Evolutionary conservation across 2,797 vertebrate genomes (phyloP).

Genomic region (Alosa sapidissima): DNA sequence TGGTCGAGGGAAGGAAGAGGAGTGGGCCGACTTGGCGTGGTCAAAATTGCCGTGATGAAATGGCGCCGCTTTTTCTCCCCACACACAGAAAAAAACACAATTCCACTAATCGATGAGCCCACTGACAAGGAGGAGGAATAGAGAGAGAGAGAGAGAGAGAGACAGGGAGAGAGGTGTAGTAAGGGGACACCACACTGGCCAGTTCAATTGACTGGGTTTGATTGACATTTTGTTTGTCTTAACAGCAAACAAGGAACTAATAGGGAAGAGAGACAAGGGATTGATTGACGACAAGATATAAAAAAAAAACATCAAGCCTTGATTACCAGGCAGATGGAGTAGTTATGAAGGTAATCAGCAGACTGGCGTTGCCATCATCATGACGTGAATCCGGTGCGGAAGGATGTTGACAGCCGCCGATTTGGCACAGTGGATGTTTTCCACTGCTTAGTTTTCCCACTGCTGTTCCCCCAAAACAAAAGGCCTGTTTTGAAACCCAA

Average conservation of each 20-base stretch:
- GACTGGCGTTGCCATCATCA: neutral
- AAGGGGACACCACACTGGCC: neutral
- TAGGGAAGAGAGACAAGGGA: neutral
- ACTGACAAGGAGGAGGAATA: neutral
- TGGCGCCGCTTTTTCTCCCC: conserved; percentile 12
- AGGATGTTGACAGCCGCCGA: neutral
- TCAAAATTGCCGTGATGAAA: neutral
- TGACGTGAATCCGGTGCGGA: neutral
- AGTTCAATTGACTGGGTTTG: neutral
- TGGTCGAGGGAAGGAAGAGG: neutral
- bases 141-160: neutral
- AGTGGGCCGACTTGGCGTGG: neutral
- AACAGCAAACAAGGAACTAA: neutral
- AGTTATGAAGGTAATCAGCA: neutral
- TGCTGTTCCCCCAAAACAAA: neutral
- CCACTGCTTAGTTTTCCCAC: neutral
- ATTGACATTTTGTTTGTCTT: neutral
- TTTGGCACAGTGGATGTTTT: neutral
- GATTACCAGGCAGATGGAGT: neutral
- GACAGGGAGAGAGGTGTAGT: neutral
- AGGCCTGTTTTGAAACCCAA: neutral
- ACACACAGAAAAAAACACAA: neutral
- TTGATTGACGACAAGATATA: neutral
- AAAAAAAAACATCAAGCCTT: neutral
- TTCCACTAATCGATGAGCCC: neutral